Conservation (phyloP, 2,888 invertebrate genomes). For the Stegophylla sp. region DNA sequence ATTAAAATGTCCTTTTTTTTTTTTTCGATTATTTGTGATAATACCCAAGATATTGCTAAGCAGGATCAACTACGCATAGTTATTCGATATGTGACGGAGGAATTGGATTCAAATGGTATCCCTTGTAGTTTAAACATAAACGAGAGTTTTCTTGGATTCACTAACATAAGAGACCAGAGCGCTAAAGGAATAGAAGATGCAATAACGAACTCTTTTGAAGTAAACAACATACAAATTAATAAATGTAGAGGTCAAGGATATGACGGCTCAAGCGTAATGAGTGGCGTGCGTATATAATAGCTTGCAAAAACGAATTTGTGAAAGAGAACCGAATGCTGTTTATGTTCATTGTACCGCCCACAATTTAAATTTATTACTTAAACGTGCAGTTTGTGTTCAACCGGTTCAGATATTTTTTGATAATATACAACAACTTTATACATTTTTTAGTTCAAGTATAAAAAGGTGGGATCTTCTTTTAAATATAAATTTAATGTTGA, state of each 20-base stretch:
- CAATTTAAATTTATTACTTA: constrained; percentile 19
- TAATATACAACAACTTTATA: neutral
- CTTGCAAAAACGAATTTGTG: constrained; percentile 16
- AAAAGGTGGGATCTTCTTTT: constrained; percentile 3
- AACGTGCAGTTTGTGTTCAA: constrained; percentile 43
- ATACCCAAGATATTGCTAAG: too few species aligned
- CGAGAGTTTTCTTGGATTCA: constrained; percentile 23
- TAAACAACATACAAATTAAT: constrained; percentile 14
- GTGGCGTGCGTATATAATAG: constrained; percentile 3
- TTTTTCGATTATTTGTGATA: too few species aligned
- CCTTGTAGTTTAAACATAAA: constrained; percentile 9
- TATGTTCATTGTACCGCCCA: constrained; percentile 29
- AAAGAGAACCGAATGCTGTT: constrained; percentile 1
- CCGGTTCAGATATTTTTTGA: constrained; percentile 26
- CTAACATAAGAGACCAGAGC: constrained; percentile 14
- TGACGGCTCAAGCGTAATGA: constrained; percentile 20
- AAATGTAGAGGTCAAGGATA: constrained; percentile 2
- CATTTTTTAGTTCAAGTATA: constrained; percentile 9
- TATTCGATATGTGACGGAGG: constrained; percentile 26
- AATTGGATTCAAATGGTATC: constrained; percentile 12
- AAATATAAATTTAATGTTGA: neutral
- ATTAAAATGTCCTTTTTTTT: constrained; percentile 46
- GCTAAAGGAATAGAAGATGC: constrained; percentile 21
- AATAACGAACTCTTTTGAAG: constrained; percentile 25
- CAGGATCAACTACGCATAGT: constrained; percentile 2